Percentiles rank a stretch among this genome's conserved stretches.
These are phyloP conservation scores for Triplophysa dalaica DNA, from an alignment of 2,113 vertebrate genomes.

Conservation along the genomic window DNA sequence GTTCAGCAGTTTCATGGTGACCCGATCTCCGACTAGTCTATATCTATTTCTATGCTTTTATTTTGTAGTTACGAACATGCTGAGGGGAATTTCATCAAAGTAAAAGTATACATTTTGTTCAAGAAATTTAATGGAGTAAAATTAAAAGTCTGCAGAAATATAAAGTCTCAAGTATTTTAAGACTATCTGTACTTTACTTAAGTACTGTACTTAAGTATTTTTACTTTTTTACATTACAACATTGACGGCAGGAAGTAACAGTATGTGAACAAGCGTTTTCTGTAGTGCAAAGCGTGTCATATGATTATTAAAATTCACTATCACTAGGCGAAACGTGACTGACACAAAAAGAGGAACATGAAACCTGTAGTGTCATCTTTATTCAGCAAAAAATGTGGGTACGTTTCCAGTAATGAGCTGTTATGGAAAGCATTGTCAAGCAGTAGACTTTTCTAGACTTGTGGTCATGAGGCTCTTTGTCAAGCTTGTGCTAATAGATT, in stretches of 20 bases:
- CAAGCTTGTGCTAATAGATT: neutral
- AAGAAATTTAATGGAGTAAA: too few relatives aligned
- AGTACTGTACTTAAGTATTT: too few relatives aligned
- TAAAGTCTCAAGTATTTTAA: too few relatives aligned
- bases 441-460: neutral
- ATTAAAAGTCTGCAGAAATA: too few relatives aligned
- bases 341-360: neutral
- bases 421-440: neutral
- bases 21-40: too few relatives aligned
- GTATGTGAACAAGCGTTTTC: neutral
- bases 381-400: neutral
- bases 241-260: neutral
- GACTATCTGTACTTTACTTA: too few relatives aligned
- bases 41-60: too few relatives aligned
- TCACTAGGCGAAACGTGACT: neutral
- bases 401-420: conserved; percentile 10
- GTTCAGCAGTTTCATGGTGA: too few relatives aligned
- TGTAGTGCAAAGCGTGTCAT: neutral
- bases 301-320: neutral
- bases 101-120: too few relatives aligned
- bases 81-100: too few relatives aligned
- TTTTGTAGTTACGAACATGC: too few relatives aligned
- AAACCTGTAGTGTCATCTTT: conserved; percentile 17
- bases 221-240: too few relatives aligned
- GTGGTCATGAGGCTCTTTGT: conserved; percentile 33